A percentile compares a stretch with the other conserved stretches of the same genome.
Conservation (phyloP, 2,797 vertebrate genomes). For the Loriculus beryllinus region DNA sequence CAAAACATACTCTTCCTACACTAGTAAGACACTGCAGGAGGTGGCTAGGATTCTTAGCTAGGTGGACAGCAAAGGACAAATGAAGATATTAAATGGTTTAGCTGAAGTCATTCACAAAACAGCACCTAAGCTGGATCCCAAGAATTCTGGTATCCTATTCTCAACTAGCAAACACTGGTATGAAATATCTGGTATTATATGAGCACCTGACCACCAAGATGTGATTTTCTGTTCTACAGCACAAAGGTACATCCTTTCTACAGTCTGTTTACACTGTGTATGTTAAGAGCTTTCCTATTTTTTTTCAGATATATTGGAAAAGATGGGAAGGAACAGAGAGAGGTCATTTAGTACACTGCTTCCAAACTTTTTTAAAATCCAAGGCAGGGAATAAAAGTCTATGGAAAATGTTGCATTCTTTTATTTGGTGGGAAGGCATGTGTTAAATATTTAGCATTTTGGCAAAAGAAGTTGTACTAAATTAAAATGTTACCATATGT, state of each 20-base stretch:
- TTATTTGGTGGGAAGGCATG: neutral
- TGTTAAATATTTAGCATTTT: neutral
- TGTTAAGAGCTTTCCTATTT: neutral
- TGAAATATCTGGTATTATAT: neutral
- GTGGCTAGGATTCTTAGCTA: neutral
- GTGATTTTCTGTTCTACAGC: neutral
- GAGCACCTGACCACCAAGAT: neutral
- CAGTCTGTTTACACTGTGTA: neutral
- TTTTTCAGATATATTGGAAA: neutral
- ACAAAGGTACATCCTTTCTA: neutral
- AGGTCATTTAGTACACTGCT: neutral
- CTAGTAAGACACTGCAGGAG: neutral
- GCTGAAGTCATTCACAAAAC: neutral
- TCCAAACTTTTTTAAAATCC: neutral
- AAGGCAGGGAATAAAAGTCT: neutral
- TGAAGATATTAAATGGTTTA: neutral
- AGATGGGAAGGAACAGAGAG: neutral
- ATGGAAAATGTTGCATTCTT: neutral
- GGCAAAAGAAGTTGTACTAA: neutral
- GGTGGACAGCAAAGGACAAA: neutral
- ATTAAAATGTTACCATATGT: neutral
- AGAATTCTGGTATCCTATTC: neutral
- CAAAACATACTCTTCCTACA: neutral
- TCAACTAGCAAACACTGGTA: neutral
- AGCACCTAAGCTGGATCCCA: neutral